Conservation (phyloP, 2,113 vertebrate genomes). For the Chionodraco myersi region DNA sequence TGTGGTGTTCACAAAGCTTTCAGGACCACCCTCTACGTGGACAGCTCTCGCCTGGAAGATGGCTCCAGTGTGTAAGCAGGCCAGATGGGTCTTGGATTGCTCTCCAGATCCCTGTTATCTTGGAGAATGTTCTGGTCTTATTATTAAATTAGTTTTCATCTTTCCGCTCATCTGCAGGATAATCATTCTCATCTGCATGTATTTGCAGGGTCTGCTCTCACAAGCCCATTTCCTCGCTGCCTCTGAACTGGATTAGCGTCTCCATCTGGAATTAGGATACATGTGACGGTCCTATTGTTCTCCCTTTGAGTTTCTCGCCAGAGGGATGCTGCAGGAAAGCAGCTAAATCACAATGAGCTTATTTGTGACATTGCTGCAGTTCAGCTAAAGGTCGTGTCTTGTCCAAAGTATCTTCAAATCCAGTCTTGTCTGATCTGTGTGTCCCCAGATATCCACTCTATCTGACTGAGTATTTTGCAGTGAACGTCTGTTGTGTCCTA, state of each 20-base stretch:
- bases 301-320: constrained; percentile 39
- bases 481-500: constrained; percentile 40
- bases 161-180: constrained; percentile 77
- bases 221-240: constrained; percentile 75
- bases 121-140: constrained; percentile 75
- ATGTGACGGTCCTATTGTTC: constrained; percentile 71
- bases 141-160: constrained; percentile 80
- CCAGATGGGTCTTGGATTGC: constrained; percentile 73
- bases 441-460: constrained; percentile 16
- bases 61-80: constrained; percentile 28
- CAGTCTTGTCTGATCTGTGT: constrained; percentile 12
- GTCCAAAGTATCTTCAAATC: constrained; percentile 28
- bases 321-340: constrained; percentile 49
- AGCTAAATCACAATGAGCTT: constrained; percentile 53
- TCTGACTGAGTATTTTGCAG: constrained; percentile 9
- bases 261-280: constrained; percentile 75
- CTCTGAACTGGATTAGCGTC: constrained; percentile 78
- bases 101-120: constrained; percentile 77
- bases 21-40: constrained; percentile 45
- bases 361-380: constrained; percentile 57
- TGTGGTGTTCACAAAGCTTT: constrained; percentile 41
- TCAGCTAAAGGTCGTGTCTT: constrained; percentile 63
- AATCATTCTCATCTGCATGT: constrained; percentile 74
- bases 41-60: constrained; percentile 52
- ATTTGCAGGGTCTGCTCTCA: constrained; percentile 72